Percentiles rank a stretch among this genome's conserved stretches.
Conservation (phyloP, 37 sponge, comb jelly and placozoan genomes). For the Chondrilla cf. caribensis region DNA sequence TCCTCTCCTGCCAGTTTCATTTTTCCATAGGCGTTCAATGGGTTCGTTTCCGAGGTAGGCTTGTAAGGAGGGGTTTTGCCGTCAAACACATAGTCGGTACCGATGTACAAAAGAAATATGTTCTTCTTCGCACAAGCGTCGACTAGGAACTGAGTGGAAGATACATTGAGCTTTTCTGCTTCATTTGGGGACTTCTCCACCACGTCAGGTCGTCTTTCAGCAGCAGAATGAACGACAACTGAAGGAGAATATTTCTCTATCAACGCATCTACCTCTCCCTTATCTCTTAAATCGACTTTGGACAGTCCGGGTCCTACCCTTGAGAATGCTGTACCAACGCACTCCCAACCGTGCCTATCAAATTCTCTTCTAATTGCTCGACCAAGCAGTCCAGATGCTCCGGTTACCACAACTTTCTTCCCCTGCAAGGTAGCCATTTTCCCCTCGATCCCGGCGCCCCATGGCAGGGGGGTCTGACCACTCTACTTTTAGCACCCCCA, state of each 20-base stretch:
- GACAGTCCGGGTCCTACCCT: constrained; percentile 44
- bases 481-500: too few relatives aligned
- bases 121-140: constrained; percentile 27
- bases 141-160: constrained; percentile 49
- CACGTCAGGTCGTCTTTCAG: constrained; percentile 86
- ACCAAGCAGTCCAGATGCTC: constrained; percentile 89
- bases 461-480: too few relatives aligned
- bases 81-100: constrained; percentile 89
- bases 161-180: constrained; percentile 57
- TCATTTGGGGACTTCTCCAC: constrained; percentile 53
- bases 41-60: constrained; percentile 54
- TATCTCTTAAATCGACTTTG: constrained; percentile 65
- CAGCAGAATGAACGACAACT: constrained; percentile 81
- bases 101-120: constrained; percentile 63
- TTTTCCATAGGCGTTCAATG: constrained; percentile 78
- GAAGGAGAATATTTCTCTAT: constrained; percentile 53
- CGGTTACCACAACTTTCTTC: constrained; percentile 76
- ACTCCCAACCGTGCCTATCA: constrained; percentile 44
- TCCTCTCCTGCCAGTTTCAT: constrained; percentile 66
- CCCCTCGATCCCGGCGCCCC: too few relatives aligned
- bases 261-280: constrained; percentile 35
- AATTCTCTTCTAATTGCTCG: constrained; percentile 49
- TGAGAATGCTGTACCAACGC: constrained; percentile 68
- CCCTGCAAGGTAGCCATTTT: too few relatives aligned
- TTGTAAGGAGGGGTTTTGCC: constrained; percentile 73